Evolutionary conservation across 2,888 invertebrate species (phyloP).

Genomic region (Sturmia bella): DNA sequence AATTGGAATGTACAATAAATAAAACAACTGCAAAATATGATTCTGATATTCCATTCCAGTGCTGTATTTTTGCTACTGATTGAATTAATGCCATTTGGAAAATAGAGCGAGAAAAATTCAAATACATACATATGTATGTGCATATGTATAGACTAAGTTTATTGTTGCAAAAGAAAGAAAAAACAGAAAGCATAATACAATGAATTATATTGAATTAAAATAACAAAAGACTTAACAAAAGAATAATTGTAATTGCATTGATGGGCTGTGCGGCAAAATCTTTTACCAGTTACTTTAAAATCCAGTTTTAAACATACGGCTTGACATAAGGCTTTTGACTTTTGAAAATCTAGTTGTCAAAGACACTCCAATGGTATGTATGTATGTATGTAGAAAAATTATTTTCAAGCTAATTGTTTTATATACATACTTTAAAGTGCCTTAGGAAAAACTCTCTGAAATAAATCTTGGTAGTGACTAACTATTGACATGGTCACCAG

Average conservation of each 20-base stretch:
- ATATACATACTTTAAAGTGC: no score
- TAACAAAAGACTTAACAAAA: slow-evolving; percentile 21
- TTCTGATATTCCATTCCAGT: slow-evolving; percentile 38
- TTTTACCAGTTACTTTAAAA: slow-evolving; percentile 15
- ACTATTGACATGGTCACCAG: no score
- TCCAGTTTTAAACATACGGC: background rate
- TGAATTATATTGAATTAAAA: slow-evolving; percentile 32
- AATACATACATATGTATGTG: slow-evolving; percentile 1
- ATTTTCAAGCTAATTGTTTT: no score
- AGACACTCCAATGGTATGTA: no score
- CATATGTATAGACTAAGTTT: background rate
- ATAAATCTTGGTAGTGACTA: no score
- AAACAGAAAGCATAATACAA: slow-evolving; percentile 20
- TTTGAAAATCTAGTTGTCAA: background rate
- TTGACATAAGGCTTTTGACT: slow-evolving; percentile 1
- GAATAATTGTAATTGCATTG: slow-evolving; percentile 21
- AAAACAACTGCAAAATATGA: slow-evolving; percentile 45
- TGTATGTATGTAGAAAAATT: no score
- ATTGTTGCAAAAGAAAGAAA: slow-evolving; percentile 27
- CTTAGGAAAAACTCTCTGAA: no score
- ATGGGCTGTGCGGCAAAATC: slow-evolving; percentile 14
- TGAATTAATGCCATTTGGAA: slow-evolving; percentile 7
- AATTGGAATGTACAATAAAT: slow-evolving; percentile 5
- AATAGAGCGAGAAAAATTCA: slow-evolving; percentile 21
- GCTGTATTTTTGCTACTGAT: background rate